These are phyloP conservation scores for Stegastes partitus DNA, from an alignment of 2,113 vertebrate species.

Conservation along the genomic window DNA sequence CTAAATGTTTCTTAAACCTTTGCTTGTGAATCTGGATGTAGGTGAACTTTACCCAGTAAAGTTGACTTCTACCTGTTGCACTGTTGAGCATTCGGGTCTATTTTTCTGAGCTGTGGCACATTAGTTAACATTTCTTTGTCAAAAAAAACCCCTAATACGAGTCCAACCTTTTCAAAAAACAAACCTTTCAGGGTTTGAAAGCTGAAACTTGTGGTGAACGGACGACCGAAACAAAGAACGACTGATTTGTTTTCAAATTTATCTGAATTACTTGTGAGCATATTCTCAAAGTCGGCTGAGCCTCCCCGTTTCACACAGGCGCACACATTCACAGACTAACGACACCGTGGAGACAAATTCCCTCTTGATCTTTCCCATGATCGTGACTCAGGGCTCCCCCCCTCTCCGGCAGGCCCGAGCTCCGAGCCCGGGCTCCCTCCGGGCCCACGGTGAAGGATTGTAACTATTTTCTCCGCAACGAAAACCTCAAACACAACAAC, in stretches of 20 bases:
- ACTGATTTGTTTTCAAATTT: conserved; percentile 24
- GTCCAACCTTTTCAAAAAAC: no score
- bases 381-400: conserved; percentile 47
- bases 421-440: conserved; percentile 24
- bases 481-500: conserved; percentile 77
- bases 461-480: conserved; percentile 61
- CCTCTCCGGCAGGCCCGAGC: conserved; percentile 19
- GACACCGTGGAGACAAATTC: conserved; percentile 65
- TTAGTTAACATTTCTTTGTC: no score
- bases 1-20: no score
- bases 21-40: no score
- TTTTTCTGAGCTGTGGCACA: no score
- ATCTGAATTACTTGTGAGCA: conserved; percentile 20
- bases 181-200: neutral
- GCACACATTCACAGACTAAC: conserved; percentile 38
- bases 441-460: conserved; percentile 61
- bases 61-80: no score
- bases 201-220: neutral
- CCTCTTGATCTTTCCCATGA: conserved; percentile 74
- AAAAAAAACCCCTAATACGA: no score
- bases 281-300: conserved; percentile 20
- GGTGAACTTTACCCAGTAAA: no score
- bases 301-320: conserved; percentile 5
- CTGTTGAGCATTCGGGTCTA: no score
- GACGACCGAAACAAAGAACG: neutral